These are phyloP conservation scores for Probaryconus sp. DNA, from an alignment of 1,140 invertebrate species.

Conservation along the genomic window DNA sequence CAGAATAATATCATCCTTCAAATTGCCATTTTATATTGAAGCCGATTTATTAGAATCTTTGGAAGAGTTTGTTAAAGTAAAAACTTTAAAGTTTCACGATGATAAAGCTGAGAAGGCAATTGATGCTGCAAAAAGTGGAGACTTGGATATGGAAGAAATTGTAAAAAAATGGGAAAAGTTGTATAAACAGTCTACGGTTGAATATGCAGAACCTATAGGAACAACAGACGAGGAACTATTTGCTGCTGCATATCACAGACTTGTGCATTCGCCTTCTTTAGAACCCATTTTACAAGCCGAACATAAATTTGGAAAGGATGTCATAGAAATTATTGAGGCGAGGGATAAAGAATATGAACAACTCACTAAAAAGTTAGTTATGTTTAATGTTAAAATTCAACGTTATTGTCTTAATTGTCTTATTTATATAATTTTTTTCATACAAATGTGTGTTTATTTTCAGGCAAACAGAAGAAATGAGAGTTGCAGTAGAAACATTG, in stretches of 20 bases:
- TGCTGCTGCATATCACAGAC: constrained; percentile 87
- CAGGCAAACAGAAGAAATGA: constrained; percentile 89
- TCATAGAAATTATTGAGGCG: constrained; percentile 82
- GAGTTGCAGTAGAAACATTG: constrained; percentile 83
- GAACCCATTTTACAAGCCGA: constrained; percentile 88
- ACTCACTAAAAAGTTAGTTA: constrained; percentile 81
- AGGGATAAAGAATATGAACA: constrained; percentile 83
- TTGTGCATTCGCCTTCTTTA: constrained; percentile 89
- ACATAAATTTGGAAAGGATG: constrained; percentile 86
- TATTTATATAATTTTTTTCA: too few relatives aligned
- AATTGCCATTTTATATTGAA: constrained; percentile 85
- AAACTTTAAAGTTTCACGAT: constrained; percentile 80
- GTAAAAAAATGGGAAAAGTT: constrained; percentile 84
- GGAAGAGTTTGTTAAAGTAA: constrained; percentile 76
- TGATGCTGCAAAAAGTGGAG: constrained; percentile 77
- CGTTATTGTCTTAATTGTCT: too few relatives aligned
- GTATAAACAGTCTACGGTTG: constrained; percentile 83
- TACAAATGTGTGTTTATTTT: constrained; percentile 12
- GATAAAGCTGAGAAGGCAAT: constrained; percentile 79
- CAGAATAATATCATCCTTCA: constrained; percentile 83
- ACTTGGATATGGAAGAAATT: constrained; percentile 83
- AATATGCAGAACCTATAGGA: constrained; percentile 83
- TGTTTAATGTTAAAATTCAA: constrained; percentile 12
- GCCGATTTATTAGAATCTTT: constrained; percentile 79
- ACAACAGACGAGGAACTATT: constrained; percentile 87